Base-by-base conservation (phyloP, 2,113 vertebrate genomes). In the Solea solea region DNA sequence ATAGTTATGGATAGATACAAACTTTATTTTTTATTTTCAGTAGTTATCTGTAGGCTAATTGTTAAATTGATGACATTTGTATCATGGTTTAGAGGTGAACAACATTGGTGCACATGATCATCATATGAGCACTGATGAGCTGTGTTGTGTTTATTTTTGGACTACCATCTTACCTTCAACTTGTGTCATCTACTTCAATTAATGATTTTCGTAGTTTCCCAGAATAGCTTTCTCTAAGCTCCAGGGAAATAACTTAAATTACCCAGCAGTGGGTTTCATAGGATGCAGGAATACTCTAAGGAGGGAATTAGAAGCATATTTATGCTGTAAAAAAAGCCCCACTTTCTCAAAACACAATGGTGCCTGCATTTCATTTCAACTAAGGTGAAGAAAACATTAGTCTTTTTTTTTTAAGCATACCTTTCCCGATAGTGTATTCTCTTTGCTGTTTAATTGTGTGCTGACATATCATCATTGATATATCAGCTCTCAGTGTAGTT, bases 221-320 rank as follows among this genome's bases (percentile, higher is more conserved):
- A 56, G 34, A 62, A 69, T 69, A 59, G 48, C 42, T 70, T 79
- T 76, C 15, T 52, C 5, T 21, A 55, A 50, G 50, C 51, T 5
- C 0, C 12, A 27, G 25, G 34, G 34, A 56, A 72, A 64, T 11
- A 8, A 8, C 25, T 51, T 25, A 16, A 27, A 9, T 9, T 77
- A 28, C 42, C 61, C 7, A 34, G 8, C 10, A 27, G 1, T 59
- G 15, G 2, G 3, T 45, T 3, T 9, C 45, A 14, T 46, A 21
- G 21, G 21, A 0, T 41, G 27, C 13, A 51, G 45, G 14, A 51
- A 63, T 63, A 15, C 28, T 2, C 9, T 21, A 13, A 27, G n/a
- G 34, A 9, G 15, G 39, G 34, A 49, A 25, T 34, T 52, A 53
- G n/a, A 64, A 9, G 7, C 48, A 49, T 40, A 56, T 8, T 25